phyloP scores from a whole-genome alignment of 2,888 invertebrate genomes.

The Beris chalybata region DNA sequence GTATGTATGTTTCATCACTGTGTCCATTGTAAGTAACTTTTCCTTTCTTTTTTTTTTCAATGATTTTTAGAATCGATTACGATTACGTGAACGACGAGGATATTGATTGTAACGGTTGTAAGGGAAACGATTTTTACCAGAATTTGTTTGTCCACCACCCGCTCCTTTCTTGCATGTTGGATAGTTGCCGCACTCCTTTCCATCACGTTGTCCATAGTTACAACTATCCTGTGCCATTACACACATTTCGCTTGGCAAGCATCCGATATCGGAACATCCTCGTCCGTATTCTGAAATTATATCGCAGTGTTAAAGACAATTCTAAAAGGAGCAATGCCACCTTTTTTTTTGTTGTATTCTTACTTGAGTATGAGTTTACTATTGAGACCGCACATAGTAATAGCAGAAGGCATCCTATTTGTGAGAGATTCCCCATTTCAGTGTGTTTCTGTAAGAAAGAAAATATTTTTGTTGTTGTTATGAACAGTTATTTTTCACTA shows the following conservation, averaged over 20 bases:
- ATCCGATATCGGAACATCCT: constrained; percentile 77
- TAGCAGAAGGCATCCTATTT: constrained; percentile 42
- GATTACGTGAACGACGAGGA: constrained; percentile 14
- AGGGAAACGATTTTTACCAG: constrained; percentile 22
- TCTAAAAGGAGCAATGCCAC: background rate
- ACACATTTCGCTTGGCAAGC: constrained; percentile 71
- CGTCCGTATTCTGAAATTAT: constrained; percentile 71
- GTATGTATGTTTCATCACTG: too few species aligned
- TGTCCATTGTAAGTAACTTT: too few species aligned
- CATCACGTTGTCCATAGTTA: constrained; percentile 60
- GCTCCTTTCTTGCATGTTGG: constrained; percentile 65
- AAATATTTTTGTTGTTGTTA: too few species aligned
- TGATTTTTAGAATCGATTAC: constrained; percentile 5
- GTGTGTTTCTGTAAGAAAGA: constrained; percentile 1
- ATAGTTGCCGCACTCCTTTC: constrained; percentile 65
- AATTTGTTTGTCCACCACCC: constrained; percentile 23
- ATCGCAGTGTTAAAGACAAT: constrained; percentile 15
- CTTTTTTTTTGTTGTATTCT: constrained; percentile 22
- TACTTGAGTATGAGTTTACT: constrained; percentile 55
- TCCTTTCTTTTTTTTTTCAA: too few species aligned
- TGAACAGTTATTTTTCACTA: too few species aligned
- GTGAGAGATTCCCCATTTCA: constrained; percentile 39
- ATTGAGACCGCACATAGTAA: constrained; percentile 45
- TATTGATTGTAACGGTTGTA: constrained; percentile 22
- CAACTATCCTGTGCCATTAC: constrained; percentile 70